Conservation (phyloP, 2,797 vertebrate species). For the Falco novaeseelandiae region DNA sequence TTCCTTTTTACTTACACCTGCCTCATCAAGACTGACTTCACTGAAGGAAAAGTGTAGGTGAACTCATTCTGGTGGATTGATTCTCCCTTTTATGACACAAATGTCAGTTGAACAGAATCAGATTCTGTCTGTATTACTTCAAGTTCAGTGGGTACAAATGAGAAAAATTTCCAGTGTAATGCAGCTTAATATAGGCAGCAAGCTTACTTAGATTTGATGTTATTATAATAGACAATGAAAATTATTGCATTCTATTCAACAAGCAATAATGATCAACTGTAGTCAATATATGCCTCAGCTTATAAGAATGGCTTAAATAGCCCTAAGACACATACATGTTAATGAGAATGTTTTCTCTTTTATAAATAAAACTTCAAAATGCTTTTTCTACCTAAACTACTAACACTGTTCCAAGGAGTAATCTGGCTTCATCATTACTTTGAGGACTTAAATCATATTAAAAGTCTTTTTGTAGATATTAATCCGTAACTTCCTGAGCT, state of each 20-base stretch:
- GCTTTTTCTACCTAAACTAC: not conserved
- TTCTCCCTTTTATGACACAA: not conserved
- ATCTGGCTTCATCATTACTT: not conserved
- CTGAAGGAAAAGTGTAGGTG: not conserved
- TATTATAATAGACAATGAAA: not conserved
- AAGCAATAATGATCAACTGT: not conserved
- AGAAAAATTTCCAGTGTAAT: not conserved
- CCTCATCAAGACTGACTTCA: not conserved
- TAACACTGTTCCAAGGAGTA: not conserved
- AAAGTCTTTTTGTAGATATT: not conserved
- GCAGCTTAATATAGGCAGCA: not conserved
- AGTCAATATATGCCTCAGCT: not conserved
- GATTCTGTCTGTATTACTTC: not conserved
- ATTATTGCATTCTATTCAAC: not conserved
- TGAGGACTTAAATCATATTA: not conserved
- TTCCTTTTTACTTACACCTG: not conserved
- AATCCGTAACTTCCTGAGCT: not conserved
- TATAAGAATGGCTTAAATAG: not conserved
- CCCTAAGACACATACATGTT: not conserved
- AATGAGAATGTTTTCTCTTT: not conserved
- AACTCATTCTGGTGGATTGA: not conserved
- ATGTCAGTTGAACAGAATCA: not conserved
- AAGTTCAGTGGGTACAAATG: not conserved
- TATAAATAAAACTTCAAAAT: not conserved
- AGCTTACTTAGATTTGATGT: not conserved